Evolutionary conservation across 2,888 invertebrate genomes (phyloP), one percentile per base, ranked within the genome.

Genomic region (Opisthograptis luteolata): DNA sequence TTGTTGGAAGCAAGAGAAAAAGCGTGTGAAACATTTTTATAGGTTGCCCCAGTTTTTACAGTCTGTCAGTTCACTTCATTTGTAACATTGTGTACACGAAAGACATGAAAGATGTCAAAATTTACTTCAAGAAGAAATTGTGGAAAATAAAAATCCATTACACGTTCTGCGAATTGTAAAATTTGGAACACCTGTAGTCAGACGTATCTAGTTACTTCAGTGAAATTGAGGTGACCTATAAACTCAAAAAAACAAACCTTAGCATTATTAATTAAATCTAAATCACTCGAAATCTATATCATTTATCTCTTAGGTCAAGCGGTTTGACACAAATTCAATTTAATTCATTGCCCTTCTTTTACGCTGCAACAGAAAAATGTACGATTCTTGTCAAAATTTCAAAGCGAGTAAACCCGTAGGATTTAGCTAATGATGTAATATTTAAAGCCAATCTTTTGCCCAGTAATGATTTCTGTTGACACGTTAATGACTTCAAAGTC

Each of bases 221-320:
- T 60, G 41, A 69, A 67, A 82, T 76, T 51, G 67, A 70, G 82
- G 80, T 81, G 80, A 79, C 82, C 81, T 68, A 79, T 53, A 70
- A 75, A 69, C 42, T n/a, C n/a, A n/a, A n/a, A n/a, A n/a, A n/a
- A n/a, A n/a, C 47, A 47, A 47, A 46, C 31, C 14, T 28, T n/a
- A 30, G 10, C 20, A 10, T 30, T 42, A 24, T 31, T 45, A 40
- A 37, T 42, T 39, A 41, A 27, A 12, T 41, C 30, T 30, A 35
- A 44, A 30, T 41, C 7, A 5, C 9, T 44, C 14, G 28, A 49
- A 39, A 17, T 37, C 30, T 32, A 14, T 30, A 25, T 6, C 3
- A 8, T 10, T 1, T n/a, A n/a, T n/a, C 15, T 7, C 8, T 17
- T 17, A 9, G 27, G 24, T 22, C 27, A 22, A n/a, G n/a, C n/a